Evolutionary conservation across 2,113 vertebrate genomes (phyloP), one percentile per base, ranked within the genome.

Genomic region (Pithys albifrons): DNA sequence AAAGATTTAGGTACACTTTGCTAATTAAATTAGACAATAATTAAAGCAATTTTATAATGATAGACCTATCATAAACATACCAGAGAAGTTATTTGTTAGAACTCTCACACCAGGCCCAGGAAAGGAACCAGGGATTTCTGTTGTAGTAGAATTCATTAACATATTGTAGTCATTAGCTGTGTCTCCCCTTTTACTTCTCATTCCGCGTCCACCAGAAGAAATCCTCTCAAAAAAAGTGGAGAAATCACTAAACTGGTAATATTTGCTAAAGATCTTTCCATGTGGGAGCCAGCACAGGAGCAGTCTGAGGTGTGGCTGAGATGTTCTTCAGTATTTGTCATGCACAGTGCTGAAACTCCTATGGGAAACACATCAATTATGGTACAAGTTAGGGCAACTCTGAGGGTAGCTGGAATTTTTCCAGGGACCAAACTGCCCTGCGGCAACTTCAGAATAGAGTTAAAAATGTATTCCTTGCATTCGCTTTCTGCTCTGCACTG

Each of bases 311-410:
- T 62, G 89, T 83, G 88, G 62, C 81, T 0, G 12, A 33, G 49
- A 55, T 67, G 46, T 77, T 72, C 54, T 69, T 73, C 3, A 35
- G 67, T 51, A 55, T 46, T 62, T 72, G 74, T 89, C 52, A 67
- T 59, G 72, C 75, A 33, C 3, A 27, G 64, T n/a, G 82, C 59
- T 90, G 85, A 67, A 91, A 83, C 35, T 84, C 55, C 58, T 55
- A 19, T 46, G 78, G 75, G 82, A 94, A 94, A 66, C 43, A 52
- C 4, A 64, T 55, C 58, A 91, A 73, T 91, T 94, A 73, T 0
- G 6, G 51, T 59, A 80, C 93, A 88, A 94, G 88, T 90, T 31
- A 71, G 71, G 74, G 64, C 94, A 95, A 89, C 70, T 66, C 62
- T 71, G 22, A 64, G 27, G 43, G 52, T 12, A 64, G 82, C 59